Evolutionary conservation across 2,113 vertebrate species (phyloP), one percentile per base, ranked within the genome.

Genomic region (Clarias batrachus): DNA sequence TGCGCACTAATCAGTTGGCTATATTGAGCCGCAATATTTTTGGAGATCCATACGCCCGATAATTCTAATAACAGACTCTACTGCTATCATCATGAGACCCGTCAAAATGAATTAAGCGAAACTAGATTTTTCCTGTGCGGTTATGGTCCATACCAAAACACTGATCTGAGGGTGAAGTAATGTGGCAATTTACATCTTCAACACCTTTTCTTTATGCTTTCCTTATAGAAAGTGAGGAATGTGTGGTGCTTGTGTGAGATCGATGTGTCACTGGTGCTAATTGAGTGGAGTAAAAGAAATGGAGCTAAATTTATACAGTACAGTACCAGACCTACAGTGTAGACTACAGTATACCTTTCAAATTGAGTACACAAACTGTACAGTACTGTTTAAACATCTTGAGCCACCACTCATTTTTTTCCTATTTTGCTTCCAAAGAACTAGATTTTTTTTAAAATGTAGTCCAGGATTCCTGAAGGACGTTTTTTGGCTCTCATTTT

Each of bases 201-300:
- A 82, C 52, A 60, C 19, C 19, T 63, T 52, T 8, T n/a, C 59
- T 66, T 70, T 54, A 30, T 54, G 23, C 33, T 60, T 41, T 14
- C 12, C 30, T 27, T 59, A 62, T 10, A 62, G 56, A 60, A 41
- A 21, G 16, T 52, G 71, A 85, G 41, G 68, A 77, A 19, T 27
- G 23, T n/a, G n/a, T 65, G 41, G 8, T 27, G 62, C 81, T n/a
- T 11, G 80, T 41, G 62, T 48, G 48, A 48, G 19, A 13, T 41
- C 27, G 6, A 81, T 66, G 65, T n/a, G 48, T 27, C 62, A 68
- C 33, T 82, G n/a, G 57, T 83, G 48, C 25, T 83, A 54, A 68
- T 11, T 56, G 27, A 21, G 63, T 56, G 27, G 21, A 17, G 4
- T 48, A 82, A 17, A 27, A 74, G 13, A 76, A 7, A 30, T 14